Evolutionary conservation across 2,888 invertebrate genomes (phyloP).

Genomic region (Orgyia antiqua): DNA sequence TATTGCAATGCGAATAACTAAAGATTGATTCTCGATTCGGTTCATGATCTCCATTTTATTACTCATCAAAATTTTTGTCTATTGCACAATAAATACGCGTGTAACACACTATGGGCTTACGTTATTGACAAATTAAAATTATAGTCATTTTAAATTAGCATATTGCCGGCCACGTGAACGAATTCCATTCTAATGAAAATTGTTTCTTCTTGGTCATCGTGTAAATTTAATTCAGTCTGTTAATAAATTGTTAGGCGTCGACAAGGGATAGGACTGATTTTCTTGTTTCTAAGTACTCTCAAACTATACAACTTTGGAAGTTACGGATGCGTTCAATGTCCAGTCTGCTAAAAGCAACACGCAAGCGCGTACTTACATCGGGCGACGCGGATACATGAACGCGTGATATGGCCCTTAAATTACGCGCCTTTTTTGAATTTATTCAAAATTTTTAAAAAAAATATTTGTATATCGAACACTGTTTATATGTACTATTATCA

Average conservation of each 20-base stretch:
- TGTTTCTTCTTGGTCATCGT: slow-evolving; percentile 11
- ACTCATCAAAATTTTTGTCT: slow-evolving; percentile 31
- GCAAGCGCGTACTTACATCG: slow-evolving; percentile 49
- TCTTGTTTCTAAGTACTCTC: slow-evolving; percentile 35
- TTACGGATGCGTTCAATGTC: slow-evolving; percentile 51
- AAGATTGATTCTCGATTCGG: slow-evolving; percentile 43
- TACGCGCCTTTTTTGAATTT: slow-evolving; percentile 24
- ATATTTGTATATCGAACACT: neutral
- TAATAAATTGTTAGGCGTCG: slow-evolving; percentile 20
- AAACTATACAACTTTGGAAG: slow-evolving; percentile 41
- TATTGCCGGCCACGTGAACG: slow-evolving; percentile 7
- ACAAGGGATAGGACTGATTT: slow-evolving; percentile 30
- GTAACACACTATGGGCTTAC: slow-evolving; percentile 13
- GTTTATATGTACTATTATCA: neutral
- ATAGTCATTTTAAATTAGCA: slow-evolving; percentile 12
- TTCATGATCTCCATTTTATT: slow-evolving; percentile 44
- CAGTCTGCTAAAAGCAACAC: slow-evolving; percentile 64
- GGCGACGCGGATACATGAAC: slow-evolving; percentile 35
- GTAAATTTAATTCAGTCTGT: slow-evolving; percentile 19
- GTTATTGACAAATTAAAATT: slow-evolving; percentile 14
- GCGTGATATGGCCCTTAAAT: slow-evolving; percentile 33
- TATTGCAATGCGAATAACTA: slow-evolving; percentile 42
- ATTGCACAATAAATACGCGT: slow-evolving; percentile 18
- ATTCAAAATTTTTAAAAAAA: no score
- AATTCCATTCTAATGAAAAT: slow-evolving; percentile 18